Percentiles rank a stretch among this genome's conserved stretches.
Evolutionary conservation across 2,797 vertebrate genomes (phyloP).

Genomic region (Sus cebifrons): DNA sequence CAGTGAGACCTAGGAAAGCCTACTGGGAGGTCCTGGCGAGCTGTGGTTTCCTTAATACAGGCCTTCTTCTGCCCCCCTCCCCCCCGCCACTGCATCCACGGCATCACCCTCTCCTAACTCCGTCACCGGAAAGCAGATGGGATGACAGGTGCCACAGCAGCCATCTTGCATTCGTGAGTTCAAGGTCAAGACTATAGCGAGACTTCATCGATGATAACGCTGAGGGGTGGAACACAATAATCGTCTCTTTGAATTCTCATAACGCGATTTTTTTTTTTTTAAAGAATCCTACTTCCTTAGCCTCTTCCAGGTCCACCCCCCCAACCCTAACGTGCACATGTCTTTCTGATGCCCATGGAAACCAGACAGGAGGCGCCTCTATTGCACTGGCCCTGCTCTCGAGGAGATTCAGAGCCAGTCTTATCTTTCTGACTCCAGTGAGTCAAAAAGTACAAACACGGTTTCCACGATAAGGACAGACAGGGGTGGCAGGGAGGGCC

Average conservation of each 20-base stretch:
- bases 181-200: not conserved
- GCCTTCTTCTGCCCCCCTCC: not conserved
- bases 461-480: not conserved
- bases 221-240: not conserved
- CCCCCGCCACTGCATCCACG: not conserved
- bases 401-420: not conserved
- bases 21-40: not conserved
- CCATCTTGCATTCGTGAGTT: not conserved
- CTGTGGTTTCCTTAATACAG: not conserved
- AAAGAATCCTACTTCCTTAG: not conserved
- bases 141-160: not conserved
- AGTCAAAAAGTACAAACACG: not conserved
- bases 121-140: not conserved
- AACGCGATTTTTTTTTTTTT: too few relatives aligned
- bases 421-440: not conserved
- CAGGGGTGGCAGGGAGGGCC: too few relatives aligned
- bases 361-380: rapidly evolving
- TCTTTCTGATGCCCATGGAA: not conserved
- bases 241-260: not conserved
- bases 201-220: rapidly evolving
- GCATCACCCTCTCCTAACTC: not conserved
- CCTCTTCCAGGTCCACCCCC: too few relatives aligned
- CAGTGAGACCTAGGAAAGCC: not conserved
- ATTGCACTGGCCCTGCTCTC: rapidly evolving
- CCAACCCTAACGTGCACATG: too few relatives aligned